A percentile compares a stretch with the other conserved stretches of the same genome.
phyloP scores from a whole-genome alignment of 2,888 invertebrate species.

The Nezara viridula region DNA sequence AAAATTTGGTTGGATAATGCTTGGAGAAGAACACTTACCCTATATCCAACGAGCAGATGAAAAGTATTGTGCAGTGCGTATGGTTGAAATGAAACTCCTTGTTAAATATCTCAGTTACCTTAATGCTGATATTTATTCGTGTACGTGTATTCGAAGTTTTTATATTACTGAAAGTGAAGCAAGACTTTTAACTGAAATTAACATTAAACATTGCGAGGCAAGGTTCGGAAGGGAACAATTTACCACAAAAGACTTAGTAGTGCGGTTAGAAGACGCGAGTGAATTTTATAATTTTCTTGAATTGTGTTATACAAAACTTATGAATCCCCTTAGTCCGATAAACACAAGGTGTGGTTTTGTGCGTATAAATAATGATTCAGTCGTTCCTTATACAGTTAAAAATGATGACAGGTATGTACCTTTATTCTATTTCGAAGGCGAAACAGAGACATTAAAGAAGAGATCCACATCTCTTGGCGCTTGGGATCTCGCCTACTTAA shows the following conservation, averaged over 20 bases:
- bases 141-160: conserved; percentile 92
- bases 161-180: conserved; percentile 94
- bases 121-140: conserved; percentile 91
- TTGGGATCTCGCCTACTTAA: conserved; percentile 93
- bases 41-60: conserved; percentile 81
- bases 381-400: conserved; percentile 91
- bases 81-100: conserved; percentile 91
- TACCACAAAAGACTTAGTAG: conserved; percentile 89
- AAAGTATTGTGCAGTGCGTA: conserved; percentile 92
- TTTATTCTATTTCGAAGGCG: conserved; percentile 90
- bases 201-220: conserved; percentile 90
- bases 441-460: conserved; percentile 90
- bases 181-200: conserved; percentile 91
- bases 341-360: conserved; percentile 90
- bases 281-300: conserved; percentile 93
- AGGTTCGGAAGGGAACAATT: conserved; percentile 91
- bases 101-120: conserved; percentile 90
- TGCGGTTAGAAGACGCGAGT: conserved; percentile 87
- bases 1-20: conserved; percentile 90
- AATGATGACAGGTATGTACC: conserved; percentile 90
- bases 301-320: conserved; percentile 87
- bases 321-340: conserved; percentile 78
- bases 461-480: conserved; percentile 90
- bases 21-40: conserved; percentile 89
- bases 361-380: conserved; percentile 91